Evolutionary conservation across 2,888 invertebrate genomes (phyloP), one percentile per base, ranked within the genome.

Genomic region (Frankliniella intonsa): DNA sequence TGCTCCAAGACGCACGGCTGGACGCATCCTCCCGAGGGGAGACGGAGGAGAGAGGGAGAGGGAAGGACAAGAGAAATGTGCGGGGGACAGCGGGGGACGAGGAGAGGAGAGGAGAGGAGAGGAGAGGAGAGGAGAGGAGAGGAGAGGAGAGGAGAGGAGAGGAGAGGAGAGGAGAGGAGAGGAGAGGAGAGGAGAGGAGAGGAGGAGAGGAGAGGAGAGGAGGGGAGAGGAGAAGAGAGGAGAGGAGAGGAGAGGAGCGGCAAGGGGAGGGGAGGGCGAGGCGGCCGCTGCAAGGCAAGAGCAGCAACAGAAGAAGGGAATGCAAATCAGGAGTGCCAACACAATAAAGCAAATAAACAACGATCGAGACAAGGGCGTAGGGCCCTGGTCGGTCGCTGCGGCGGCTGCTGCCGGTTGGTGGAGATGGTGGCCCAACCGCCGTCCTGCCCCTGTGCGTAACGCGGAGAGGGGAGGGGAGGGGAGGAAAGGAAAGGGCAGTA

Each of bases 271-370:
- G 22, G 38, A 38, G 38, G 2, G 38, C 38, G 3, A 38, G 38
- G 38, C 38, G 38, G 38, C 38, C 38, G 38, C 38, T 38, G 38
- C 38, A 38, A 38, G 38, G 38, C 38, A 38, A 38, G 38, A 38
- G 38, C 3, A 38, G 38, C 38, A 38, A 38, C 38, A 38, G 38
- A 38, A 38, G 38, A 38, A 38, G 22, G 69, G 69, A 76, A 76
- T 76, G 69, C 69, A 76, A 76, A 76, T 76, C 69, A 76, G 69
- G 69, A 22, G 25, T 11, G 69, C 69, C 69, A 76, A 25, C 69
- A 76, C 25, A 76, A 76, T 76, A 76, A 76, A 76, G 25, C 69
- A 76, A 76, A 76, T 76, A 76, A 76, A 25, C 69, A 22, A 25
- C 69, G 69, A 22, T 10, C 55, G 19, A 55, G 55, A 55, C 55